Conservation (phyloP, 2,113 vertebrate genomes). For the Corythornis vintsioides region DNA sequence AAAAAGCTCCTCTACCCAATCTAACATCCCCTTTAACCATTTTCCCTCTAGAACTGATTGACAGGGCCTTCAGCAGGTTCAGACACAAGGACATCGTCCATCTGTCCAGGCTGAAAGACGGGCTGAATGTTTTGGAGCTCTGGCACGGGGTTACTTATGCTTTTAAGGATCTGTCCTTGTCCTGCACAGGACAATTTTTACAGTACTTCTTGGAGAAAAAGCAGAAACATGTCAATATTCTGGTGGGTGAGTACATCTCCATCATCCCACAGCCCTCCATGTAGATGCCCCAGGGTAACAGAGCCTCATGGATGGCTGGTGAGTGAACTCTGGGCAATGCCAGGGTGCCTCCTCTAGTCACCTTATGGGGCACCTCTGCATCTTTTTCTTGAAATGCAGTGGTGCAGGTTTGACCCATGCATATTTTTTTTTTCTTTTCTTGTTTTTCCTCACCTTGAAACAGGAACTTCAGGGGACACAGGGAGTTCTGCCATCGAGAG, state of each 20-base stretch:
- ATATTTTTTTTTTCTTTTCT: neutral
- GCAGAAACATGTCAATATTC: slow-evolving; percentile 76
- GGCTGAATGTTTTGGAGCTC: slow-evolving; percentile 87
- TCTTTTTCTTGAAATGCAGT: neutral
- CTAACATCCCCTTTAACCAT: neutral
- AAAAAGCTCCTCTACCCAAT: neutral
- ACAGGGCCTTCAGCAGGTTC: slow-evolving; percentile 83
- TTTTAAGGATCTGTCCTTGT: slow-evolving; percentile 93
- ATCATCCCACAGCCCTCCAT: neutral
- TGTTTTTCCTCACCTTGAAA: neutral
- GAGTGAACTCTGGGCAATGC: neutral
- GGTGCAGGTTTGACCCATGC: fast-evolving
- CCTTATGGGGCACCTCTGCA: neutral
- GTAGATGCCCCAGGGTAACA: neutral
- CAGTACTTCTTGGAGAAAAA: slow-evolving; percentile 86
- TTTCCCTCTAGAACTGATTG: slow-evolving; percentile 77
- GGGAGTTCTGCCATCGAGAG: slow-evolving; percentile 91
- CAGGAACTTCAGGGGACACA: slow-evolving; percentile 94
- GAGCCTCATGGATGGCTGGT: neutral
- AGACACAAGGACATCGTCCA: slow-evolving; percentile 78
- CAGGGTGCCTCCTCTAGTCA: neutral
- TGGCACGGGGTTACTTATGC: slow-evolving; percentile 89
- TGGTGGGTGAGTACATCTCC: slow-evolving; percentile 83
- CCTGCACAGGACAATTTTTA: slow-evolving; percentile 85
- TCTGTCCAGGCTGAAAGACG: slow-evolving; percentile 73